These are phyloP conservation scores for Galendromus occidentalis DNA, from an alignment of 1,140 invertebrate species.

Conservation along the genomic window DNA sequence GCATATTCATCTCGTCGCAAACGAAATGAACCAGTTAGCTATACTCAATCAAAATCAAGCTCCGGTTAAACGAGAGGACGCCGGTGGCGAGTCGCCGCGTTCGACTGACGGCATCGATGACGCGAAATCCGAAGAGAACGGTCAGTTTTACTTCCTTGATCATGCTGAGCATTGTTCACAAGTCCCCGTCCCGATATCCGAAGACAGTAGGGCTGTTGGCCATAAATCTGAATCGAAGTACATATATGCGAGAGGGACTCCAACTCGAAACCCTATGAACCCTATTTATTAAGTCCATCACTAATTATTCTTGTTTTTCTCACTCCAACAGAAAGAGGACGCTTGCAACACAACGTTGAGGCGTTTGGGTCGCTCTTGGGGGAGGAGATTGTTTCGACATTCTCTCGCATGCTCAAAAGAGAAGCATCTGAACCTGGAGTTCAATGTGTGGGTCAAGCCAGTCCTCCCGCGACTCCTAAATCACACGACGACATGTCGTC, in stretches of 20 bases:
- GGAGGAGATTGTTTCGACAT: slow-evolving; percentile 54
- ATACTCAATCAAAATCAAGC: not conserved
- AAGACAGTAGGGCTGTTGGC: too few species aligned
- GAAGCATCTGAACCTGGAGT: slow-evolving; percentile 30
- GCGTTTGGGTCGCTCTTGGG: slow-evolving; percentile 46
- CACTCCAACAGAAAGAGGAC: not conserved
- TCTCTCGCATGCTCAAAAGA: slow-evolving; percentile 22
- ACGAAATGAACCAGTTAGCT: slow-evolving; percentile 24
- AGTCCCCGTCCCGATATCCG: too few species aligned
- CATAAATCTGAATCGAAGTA: too few species aligned
- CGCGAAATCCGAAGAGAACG: slow-evolving; percentile 33
- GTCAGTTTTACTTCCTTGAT: too few species aligned
- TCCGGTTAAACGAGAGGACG: slow-evolving; percentile 13
- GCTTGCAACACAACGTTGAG: slow-evolving; percentile 31
- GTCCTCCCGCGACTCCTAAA: slow-evolving; percentile 24
- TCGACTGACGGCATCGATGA: slow-evolving; percentile 23
- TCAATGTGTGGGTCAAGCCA: slow-evolving; percentile 41
- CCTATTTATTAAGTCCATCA: too few species aligned
- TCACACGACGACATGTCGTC: slow-evolving; percentile 12
- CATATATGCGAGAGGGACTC: too few species aligned
- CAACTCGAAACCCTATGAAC: too few species aligned
- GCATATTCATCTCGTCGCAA: slow-evolving; percentile 29
- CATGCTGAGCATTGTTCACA: too few species aligned
- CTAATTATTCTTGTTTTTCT: not conserved
- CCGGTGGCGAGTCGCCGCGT: slow-evolving; percentile 20